Base-by-base conservation (phyloP, 2,113 vertebrate species). In the Acrocephalus arundinaceus region DNA sequence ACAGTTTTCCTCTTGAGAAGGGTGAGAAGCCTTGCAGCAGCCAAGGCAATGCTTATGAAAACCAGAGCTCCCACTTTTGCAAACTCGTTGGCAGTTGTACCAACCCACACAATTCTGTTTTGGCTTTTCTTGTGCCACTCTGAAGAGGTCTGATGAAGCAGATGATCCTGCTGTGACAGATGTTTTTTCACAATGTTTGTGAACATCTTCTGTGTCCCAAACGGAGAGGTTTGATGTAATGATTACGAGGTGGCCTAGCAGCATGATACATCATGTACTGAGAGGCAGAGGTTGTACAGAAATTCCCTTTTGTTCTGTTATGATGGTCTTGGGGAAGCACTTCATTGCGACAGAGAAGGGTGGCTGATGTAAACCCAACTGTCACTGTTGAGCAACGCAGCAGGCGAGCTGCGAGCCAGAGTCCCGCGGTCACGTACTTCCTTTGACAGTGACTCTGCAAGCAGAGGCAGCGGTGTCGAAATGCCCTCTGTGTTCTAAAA, bases 291-390 rank as follows among this genome's bases (percentile, higher is more conserved):
- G 3, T 35, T 31, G 48, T 39, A 35, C 57, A 89, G 54, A n/a
- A 79, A 73, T 6, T 6, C 7, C 28, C 4, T 55, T 49, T 52
- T 63, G 54, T 58, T 67, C 83, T 89, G 52, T 77, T 92, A 43
- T 20, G 4, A 31, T 48, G 77, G 41, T 11, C 73, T 46, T 63
- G 72, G 77, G 87, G 92, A 93, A 96, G 87, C 66, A 3, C 78
- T 81, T 79, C n/a, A 20, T 97, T 97, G 94, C 97, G 95, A 96
- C 96, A 97, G 95, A 91, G 78, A 82, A 45, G 13, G 54, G 49
- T 86, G 95, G 63, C 87, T 97, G 95, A 76, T 94, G 97, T 54
- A 97, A 97, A 88, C 43, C 70, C 66, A 97, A 97, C 97, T 89
- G 97, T 72, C 93, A 71, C 57, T 92, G 93, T 97, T 97, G 93